phyloP scores from a whole-genome alignment of 2,888 invertebrate species.

The Chrysolina haemoptera region DNA sequence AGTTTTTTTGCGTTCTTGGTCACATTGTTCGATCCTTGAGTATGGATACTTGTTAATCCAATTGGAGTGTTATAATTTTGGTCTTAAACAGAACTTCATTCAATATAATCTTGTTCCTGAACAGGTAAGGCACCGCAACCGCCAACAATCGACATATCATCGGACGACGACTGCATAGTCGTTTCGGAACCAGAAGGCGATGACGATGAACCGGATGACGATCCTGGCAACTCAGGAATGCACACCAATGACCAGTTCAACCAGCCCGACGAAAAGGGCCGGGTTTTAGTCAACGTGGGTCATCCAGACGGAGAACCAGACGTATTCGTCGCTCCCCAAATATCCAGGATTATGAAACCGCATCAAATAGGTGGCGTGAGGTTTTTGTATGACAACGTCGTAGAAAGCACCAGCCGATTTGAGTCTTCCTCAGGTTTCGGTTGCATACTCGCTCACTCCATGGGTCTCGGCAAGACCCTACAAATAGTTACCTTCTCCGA shows the following conservation, averaged over 20 bases:
- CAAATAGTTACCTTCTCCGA: constrained; percentile 96
- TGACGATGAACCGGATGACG: constrained; percentile 83
- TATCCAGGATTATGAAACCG: constrained; percentile 92
- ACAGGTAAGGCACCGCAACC: constrained; percentile 70
- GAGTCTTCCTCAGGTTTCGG: constrained; percentile 89
- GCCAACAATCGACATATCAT: constrained; percentile 83
- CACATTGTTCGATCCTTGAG: no score
- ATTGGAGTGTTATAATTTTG: no score
- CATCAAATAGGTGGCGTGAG: constrained; percentile 85
- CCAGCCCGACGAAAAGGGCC: constrained; percentile 90
- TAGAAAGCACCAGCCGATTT: constrained; percentile 92
- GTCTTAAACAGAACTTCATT: neutral
- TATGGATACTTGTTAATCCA: no score
- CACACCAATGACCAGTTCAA: constrained; percentile 96
- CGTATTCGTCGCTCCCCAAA: constrained; percentile 92
- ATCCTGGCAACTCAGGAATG: constrained; percentile 91
- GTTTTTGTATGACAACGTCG: constrained; percentile 96
- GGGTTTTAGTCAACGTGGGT: constrained; percentile 93
- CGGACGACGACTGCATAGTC: constrained; percentile 90
- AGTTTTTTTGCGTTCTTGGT: no score
- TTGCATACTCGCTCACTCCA: constrained; percentile 98
- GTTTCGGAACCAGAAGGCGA: constrained; percentile 87
- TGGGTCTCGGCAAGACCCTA: constrained; percentile 99
- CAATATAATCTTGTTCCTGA: constrained; percentile 26
- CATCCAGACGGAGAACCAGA: constrained; percentile 93